Percentiles rank a stretch among this genome's conserved stretches.
Evolutionary conservation across 2,797 vertebrate species (phyloP).

Genomic region (Pangasius mekongensis): DNA sequence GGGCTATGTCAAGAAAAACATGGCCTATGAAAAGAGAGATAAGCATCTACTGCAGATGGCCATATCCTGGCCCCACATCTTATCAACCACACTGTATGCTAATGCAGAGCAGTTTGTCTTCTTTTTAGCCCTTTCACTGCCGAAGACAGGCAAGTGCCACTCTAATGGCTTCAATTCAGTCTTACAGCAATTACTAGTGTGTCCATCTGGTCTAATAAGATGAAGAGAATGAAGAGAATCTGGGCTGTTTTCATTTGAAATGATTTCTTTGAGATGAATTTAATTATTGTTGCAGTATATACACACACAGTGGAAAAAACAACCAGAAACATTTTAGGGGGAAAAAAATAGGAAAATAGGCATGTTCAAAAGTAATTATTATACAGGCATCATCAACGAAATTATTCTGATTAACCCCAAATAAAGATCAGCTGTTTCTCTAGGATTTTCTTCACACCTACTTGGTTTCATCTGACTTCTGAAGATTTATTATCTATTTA

Average conservation of each 20-base stretch:
- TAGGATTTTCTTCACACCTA: too few relatives aligned
- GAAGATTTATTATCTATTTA: too few relatives aligned
- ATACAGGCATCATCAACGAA: too few relatives aligned
- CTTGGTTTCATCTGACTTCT: too few relatives aligned
- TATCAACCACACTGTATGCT: slow-evolving; percentile 20
- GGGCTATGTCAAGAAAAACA: background rate
- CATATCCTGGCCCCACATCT: slow-evolving; percentile 27
- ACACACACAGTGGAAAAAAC: too few relatives aligned
- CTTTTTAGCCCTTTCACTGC: slow-evolving; percentile 11
- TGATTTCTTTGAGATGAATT: background rate
- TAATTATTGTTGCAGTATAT: background rate
- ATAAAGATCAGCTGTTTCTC: too few relatives aligned
- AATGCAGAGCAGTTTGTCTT: slow-evolving; percentile 3
- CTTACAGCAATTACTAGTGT: slow-evolving; percentile 1
- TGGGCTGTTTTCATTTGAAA: background rate
- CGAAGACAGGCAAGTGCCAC: background rate
- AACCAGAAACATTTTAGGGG: too few relatives aligned
- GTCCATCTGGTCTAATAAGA: background rate
- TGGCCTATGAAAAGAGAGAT: slow-evolving; percentile 19
- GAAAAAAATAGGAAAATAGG: too few relatives aligned
- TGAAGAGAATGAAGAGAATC: background rate
- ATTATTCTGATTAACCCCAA: too few relatives aligned
- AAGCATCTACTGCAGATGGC: slow-evolving; percentile 43
- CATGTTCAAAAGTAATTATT: too few relatives aligned
- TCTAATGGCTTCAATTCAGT: slow-evolving; percentile 30